Evolutionary conservation across 2,113 vertebrate genomes (phyloP).

Genomic region (Natator depressus): DNA sequence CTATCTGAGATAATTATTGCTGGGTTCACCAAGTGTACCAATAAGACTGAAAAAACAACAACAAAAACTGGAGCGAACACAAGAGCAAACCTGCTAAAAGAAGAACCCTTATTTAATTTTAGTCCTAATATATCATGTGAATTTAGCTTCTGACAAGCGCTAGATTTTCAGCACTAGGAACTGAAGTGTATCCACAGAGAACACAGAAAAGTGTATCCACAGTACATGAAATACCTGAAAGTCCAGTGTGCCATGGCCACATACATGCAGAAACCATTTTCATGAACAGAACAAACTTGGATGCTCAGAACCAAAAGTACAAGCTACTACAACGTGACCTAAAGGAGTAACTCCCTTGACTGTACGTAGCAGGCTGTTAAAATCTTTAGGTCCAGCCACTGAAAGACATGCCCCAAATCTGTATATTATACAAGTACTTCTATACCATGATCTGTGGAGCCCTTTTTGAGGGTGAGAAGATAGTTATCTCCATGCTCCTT

Average conservation of each 20-base stretch:
- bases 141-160: background rate
- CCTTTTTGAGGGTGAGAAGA: background rate
- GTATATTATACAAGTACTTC: background rate
- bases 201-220: background rate
- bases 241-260: background rate
- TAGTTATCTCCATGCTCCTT: background rate
- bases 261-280: background rate
- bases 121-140: background rate
- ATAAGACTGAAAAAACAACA: background rate
- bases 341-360: background rate
- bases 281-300: background rate
- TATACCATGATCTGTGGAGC: background rate
- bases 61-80: background rate
- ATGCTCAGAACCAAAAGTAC: background rate
- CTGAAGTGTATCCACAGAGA: background rate
- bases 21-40: background rate
- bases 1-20: slow-evolving; percentile 42
- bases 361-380: accelerated
- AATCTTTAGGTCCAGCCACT: background rate
- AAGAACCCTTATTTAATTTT: background rate
- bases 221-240: background rate
- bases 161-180: background rate
- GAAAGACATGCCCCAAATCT: background rate
- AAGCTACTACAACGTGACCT: background rate
- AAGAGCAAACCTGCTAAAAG: background rate